phyloP scores from a whole-genome alignment of 1,140 invertebrate genomes.

The Bradynema listronoti region DNA sequence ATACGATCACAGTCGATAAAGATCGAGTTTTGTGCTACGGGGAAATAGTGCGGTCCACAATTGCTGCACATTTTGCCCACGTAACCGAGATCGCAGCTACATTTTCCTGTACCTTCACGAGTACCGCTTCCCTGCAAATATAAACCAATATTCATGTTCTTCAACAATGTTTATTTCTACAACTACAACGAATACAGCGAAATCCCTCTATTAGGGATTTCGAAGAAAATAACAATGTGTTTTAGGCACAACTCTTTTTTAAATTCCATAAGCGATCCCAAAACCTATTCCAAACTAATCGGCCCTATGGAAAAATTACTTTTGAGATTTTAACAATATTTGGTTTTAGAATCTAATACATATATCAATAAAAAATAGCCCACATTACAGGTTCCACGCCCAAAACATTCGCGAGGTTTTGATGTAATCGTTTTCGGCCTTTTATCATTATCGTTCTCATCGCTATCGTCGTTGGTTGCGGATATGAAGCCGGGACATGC shows the following conservation, averaged over 20 bases:
- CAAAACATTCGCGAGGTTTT: conserved; percentile 65
- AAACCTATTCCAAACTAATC: too few relatives aligned
- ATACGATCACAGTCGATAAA: conserved; percentile 69
- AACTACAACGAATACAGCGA: too few relatives aligned
- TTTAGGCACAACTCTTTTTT: too few relatives aligned
- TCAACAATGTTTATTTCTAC: too few relatives aligned
- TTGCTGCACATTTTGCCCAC: conserved; percentile 70
- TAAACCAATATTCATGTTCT: background rate
- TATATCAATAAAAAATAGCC: conserved; percentile 31
- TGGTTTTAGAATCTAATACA: conserved; percentile 17
- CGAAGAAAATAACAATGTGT: too few relatives aligned
- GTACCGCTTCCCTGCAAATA: conserved; percentile 74
- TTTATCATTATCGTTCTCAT: too few relatives aligned
- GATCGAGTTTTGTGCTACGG: conserved; percentile 68
- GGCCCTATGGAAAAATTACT: too few relatives aligned
- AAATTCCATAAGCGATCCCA: too few relatives aligned
- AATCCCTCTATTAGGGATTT: too few relatives aligned
- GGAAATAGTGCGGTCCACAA: conserved; percentile 75
- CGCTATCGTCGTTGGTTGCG: conserved; percentile 62
- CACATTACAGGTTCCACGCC: conserved; percentile 84
- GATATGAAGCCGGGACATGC: conserved; percentile 69
- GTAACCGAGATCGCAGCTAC: conserved; percentile 79
- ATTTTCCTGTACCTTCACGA: conserved; percentile 83
- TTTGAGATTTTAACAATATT: too few relatives aligned
- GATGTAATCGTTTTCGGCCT: too few relatives aligned